These are phyloP conservation scores for Aphelenchoides bicaudatus DNA, from an alignment of 2,888 invertebrate species.

Conservation along the genomic window DNA sequence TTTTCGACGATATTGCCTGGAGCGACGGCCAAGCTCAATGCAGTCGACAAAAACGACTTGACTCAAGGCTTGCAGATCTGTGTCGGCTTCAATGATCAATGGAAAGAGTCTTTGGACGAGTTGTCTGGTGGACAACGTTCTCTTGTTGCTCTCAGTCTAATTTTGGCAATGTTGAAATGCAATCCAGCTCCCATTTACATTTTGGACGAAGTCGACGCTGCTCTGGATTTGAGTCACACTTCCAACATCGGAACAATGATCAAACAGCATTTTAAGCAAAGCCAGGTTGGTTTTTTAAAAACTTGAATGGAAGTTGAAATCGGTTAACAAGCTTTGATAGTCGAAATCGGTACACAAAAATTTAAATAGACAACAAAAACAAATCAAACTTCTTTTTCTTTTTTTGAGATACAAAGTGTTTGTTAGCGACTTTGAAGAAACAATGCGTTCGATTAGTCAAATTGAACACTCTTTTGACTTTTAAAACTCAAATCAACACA, in stretches of 20 bases:
- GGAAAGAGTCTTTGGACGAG: slow-evolving; percentile 93
- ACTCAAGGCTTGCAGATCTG: slow-evolving; percentile 62
- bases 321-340: too few relatives aligned
- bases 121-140: slow-evolving; percentile 80
- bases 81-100: slow-evolving; percentile 84
- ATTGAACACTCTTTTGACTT: too few relatives aligned
- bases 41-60: slow-evolving; percentile 71
- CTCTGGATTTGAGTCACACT: slow-evolving; percentile 92
- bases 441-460: too few relatives aligned
- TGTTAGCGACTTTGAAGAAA: too few relatives aligned
- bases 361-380: too few relatives aligned
- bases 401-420: too few relatives aligned
- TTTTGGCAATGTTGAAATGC: slow-evolving; percentile 90
- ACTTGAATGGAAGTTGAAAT: background rate
- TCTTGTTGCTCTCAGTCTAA: slow-evolving; percentile 87
- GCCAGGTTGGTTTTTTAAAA: slow-evolving; percentile 69
- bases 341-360: too few relatives aligned
- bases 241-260: slow-evolving; percentile 97
- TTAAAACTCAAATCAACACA: too few relatives aligned
- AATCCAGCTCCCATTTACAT: slow-evolving; percentile 97
- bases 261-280: slow-evolving; percentile 79
- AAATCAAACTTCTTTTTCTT: too few relatives aligned
- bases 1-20: slow-evolving; percentile 86
- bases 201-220: slow-evolving; percentile 97
- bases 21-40: slow-evolving; percentile 78